Conservation (phyloP, 2,888 invertebrate species). For the Amiota mariae region DNA sequence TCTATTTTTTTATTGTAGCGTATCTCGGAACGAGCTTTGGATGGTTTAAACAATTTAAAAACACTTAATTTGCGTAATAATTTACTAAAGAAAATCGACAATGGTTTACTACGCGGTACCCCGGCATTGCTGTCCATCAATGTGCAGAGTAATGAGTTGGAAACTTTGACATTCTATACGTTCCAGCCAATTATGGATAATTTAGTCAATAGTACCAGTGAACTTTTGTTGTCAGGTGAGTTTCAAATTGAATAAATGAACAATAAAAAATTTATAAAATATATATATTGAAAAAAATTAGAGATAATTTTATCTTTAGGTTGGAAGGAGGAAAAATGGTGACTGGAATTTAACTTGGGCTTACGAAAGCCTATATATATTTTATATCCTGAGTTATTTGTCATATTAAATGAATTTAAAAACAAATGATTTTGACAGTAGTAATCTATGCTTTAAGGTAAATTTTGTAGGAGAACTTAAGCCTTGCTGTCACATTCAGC, state of each 20-base stretch:
- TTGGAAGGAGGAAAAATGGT: background rate
- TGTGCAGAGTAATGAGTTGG: slow-evolving; percentile 84
- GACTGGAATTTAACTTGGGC: no score
- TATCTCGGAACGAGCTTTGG: slow-evolving; percentile 85
- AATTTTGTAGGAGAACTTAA: no score
- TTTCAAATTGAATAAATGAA: slow-evolving; percentile 7
- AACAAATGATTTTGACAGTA: no score
- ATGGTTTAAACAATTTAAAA: slow-evolving; percentile 82
- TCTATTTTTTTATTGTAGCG: slow-evolving; percentile 72
- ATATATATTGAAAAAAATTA: no score
- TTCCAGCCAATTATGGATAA: slow-evolving; percentile 83
- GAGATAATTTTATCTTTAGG: background rate
- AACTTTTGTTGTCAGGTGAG: slow-evolving; percentile 86
- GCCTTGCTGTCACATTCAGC: no score
- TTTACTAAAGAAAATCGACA: slow-evolving; percentile 81
- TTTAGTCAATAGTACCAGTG: slow-evolving; percentile 83
- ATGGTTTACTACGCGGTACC: slow-evolving; percentile 83
- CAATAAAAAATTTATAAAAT: no score
- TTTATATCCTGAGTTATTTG: no score
- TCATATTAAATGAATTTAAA: no score
- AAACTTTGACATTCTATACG: slow-evolving; percentile 84
- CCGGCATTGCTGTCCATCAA: slow-evolving; percentile 83
- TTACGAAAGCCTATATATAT: no score
- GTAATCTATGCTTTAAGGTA: no score
- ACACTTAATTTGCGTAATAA: slow-evolving; percentile 85